Evolutionary conservation across 2,797 vertebrate species (phyloP).

Genomic region (Melanotaenia pygmaea): DNA sequence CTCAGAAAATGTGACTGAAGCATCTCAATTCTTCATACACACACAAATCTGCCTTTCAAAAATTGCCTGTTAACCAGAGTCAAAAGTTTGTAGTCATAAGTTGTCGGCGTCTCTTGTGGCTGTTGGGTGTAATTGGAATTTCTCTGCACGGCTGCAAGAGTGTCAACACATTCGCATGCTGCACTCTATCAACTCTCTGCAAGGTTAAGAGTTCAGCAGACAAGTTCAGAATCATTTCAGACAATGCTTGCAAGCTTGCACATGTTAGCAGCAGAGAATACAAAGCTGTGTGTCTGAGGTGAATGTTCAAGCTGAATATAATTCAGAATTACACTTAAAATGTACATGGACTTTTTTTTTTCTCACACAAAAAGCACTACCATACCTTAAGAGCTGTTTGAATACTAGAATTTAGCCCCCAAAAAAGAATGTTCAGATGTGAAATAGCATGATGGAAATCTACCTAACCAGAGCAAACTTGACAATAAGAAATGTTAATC

Average conservation of each 20-base stretch:
- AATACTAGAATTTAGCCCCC: too few species aligned
- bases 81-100: slow-evolving; percentile 31
- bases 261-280: slow-evolving; percentile 23
- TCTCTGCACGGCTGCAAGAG: slow-evolving; percentile 54
- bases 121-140: slow-evolving; percentile 57
- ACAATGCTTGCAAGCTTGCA: slow-evolving; percentile 32
- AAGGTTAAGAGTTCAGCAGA: slow-evolving; percentile 66
- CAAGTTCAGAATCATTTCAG: slow-evolving; percentile 59
- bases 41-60: slow-evolving; percentile 15
- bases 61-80: slow-evolving; percentile 14
- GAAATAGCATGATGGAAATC: neutral
- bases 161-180: slow-evolving; percentile 59
- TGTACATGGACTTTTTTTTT: neutral
- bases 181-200: slow-evolving; percentile 64
- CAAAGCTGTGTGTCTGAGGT: slow-evolving; percentile 20
- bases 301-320: slow-evolving; percentile 23
- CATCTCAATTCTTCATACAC: neutral
- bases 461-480: neutral
- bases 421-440: neutral
- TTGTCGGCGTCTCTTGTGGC: slow-evolving; percentile 15
- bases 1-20: neutral
- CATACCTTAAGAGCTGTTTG: too few species aligned
- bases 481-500: neutral
- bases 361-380: neutral
- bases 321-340: neutral